A percentile compares a stretch with the other conserved stretches of the same genome.
These are phyloP conservation scores for Drosophila simulans DNA, from an alignment of 1,140 invertebrate species.

Conservation along the genomic window DNA sequence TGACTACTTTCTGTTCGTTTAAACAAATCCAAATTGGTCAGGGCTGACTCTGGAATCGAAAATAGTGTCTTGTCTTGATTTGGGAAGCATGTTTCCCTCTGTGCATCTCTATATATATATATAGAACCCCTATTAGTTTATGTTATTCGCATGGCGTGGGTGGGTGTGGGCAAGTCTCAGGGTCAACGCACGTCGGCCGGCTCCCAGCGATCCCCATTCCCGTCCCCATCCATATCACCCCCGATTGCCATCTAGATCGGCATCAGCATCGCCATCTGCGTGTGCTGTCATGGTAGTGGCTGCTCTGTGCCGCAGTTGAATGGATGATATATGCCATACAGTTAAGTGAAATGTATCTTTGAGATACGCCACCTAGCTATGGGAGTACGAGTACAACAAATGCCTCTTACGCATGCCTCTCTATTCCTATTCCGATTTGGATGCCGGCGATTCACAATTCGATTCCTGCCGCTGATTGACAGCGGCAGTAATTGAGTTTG, in stretches of 20 bases:
- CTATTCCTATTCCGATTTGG: conserved; percentile 35
- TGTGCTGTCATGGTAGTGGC: conserved; percentile 55
- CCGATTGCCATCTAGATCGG: conserved; percentile 34
- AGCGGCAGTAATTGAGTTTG: conserved; percentile 78
- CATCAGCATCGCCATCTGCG: conserved; percentile 46
- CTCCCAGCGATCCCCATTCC: conserved; percentile 22
- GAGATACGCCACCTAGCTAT: conserved; percentile 43
- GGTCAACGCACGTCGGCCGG: conserved; percentile 66
- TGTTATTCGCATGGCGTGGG: conserved; percentile 73
- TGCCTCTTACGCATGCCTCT: conserved; percentile 74
- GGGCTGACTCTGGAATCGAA: neutral
- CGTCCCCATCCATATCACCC: neutral
- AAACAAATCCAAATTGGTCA: neutral
- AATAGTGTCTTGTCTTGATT: conserved; percentile 19
- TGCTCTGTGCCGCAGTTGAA: conserved; percentile 48
- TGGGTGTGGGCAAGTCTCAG: conserved; percentile 68
- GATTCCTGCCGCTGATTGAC: conserved; percentile 75
- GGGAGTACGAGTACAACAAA: conserved; percentile 34
- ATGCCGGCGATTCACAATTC: conserved; percentile 46
- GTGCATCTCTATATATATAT: conserved; percentile 37
- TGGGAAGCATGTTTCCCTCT: conserved; percentile 11
- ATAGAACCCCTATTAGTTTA: conserved; percentile 66
- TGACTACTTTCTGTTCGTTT: neutral
- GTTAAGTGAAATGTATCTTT: conserved; percentile 78
- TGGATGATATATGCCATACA: conserved; percentile 76